Evolutionary conservation across 2,113 vertebrate genomes (phyloP).

Genomic region (Aythya baeri): DNA sequence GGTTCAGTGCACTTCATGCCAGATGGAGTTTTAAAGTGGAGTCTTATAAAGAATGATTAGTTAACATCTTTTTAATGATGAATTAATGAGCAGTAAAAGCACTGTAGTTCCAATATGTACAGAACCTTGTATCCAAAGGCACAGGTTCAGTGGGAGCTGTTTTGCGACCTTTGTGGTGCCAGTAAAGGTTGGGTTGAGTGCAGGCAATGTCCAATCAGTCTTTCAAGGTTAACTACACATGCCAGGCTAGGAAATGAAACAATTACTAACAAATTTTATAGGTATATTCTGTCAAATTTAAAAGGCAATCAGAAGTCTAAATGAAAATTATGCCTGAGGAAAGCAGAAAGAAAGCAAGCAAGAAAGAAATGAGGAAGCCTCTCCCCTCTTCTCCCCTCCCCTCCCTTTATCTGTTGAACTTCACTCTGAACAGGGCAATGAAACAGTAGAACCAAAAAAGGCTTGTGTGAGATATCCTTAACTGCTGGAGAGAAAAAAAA

Average conservation of each 20-base stretch:
- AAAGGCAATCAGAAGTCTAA: constrained; percentile 77
- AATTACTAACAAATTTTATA: constrained; percentile 83
- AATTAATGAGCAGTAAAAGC: constrained; percentile 76
- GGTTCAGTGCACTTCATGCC: not conserved
- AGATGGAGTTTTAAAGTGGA: constrained; percentile 57
- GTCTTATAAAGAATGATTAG: constrained; percentile 67
- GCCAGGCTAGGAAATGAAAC: constrained; percentile 81
- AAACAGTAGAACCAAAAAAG: not conserved
- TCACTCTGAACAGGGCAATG: not conserved
- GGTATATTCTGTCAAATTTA: constrained; percentile 79
- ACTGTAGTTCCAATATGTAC: constrained; percentile 68
- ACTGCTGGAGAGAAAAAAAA: not conserved
- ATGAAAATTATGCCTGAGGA: constrained; percentile 73
- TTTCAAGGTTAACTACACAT: constrained; percentile 83
- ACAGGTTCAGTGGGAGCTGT: constrained; percentile 64
- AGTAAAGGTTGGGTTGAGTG: constrained; percentile 77
- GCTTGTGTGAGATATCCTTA: not conserved
- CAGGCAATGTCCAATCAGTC: constrained; percentile 71
- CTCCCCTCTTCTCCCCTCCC: not conserved
- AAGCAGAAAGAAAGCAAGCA: not conserved
- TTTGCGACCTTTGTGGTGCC: constrained; percentile 75
- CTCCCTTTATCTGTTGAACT: not conserved
- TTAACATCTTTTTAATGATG: constrained; percentile 76
- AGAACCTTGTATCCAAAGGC: constrained; percentile 69
- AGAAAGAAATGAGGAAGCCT: not conserved